Conservation (phyloP, 2,113 vertebrate species). For the Sinocyclocheilus grahami region DNA sequence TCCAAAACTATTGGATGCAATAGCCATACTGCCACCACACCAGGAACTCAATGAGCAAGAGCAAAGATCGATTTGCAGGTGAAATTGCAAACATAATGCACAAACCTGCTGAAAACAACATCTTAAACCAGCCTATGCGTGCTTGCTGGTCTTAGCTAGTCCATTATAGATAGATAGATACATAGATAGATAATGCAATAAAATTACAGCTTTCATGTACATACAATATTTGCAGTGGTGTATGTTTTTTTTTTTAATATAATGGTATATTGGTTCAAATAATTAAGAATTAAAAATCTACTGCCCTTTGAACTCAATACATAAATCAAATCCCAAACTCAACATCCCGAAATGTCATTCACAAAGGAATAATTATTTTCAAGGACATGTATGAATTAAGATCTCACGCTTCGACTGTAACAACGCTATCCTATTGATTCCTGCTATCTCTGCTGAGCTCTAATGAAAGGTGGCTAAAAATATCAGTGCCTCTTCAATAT, state of each 20-base stretch:
- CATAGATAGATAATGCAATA: background rate
- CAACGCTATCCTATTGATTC: background rate
- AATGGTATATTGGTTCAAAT: background rate
- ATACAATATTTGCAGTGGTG: too few relatives aligned
- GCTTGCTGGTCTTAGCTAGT: too few relatives aligned
- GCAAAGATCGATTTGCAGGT: background rate
- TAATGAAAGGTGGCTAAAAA: slow-evolving; percentile 46
- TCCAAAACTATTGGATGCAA: background rate
- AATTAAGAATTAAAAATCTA: background rate
- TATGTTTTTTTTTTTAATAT: background rate
- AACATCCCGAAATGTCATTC: background rate
- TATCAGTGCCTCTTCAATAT: slow-evolving; percentile 38
- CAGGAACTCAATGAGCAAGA: background rate
- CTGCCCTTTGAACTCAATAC: background rate
- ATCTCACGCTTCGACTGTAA: background rate
- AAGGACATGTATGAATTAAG: slow-evolving; percentile 5
- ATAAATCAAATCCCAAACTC: background rate
- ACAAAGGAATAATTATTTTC: background rate
- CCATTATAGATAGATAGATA: too few relatives aligned
- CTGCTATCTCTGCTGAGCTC: slow-evolving; percentile 5
- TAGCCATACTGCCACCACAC: background rate
- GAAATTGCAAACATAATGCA: background rate
- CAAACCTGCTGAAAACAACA: too few relatives aligned
- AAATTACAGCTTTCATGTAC: background rate
- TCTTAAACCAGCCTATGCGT: too few relatives aligned